Base-by-base conservation (phyloP, 2,888 invertebrate genomes). In the Drosophila putrida region DNA sequence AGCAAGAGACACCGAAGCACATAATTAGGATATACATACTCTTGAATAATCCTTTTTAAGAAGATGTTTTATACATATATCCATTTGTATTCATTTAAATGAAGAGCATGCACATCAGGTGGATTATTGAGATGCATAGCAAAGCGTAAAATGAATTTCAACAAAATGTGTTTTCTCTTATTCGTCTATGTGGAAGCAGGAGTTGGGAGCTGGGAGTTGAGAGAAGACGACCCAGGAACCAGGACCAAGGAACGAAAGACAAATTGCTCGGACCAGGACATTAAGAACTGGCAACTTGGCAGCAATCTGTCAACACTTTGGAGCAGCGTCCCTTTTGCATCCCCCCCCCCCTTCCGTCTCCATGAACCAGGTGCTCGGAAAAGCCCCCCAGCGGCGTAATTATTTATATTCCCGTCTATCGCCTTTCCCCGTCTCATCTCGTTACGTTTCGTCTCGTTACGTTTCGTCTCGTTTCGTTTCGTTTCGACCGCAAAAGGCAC, bases 221-320 rank as follows among this genome's bases (percentile, higher is more conserved):
- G n/a, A 6, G 8, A 2, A 4, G 5, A 39, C 13, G 20, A 57
- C 47, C 36, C 58, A n/a, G n/a, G n/a, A n/a, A n/a, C n/a, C n/a
- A n/a, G n/a, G n/a, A n/a, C n/a, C n/a, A 51, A 58, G 55, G 41
- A 59, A 20, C 50, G 13, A 49, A 62, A 53, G 60, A 85, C 69
- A 79, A 85, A 82, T 82, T 71, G 51, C 78, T 63, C 63, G 68
- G 81, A 74, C 78, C 74, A 86, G 61, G 67, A 68, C 87, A 81
- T 81, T 83, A 80, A 82, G 73, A 68, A 74, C 70, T 78, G 82
- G 61, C 68, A 82, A 88, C 85, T 80, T 82, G 88, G 85, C 88
- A 82, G 85, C 85, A 82, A 84, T 88, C 88, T 87, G 88, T 82
- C 85, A 88, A 84, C 88, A 82, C 88, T 82, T 84, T 82, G 53